Evolutionary conservation across 2,113 vertebrate genomes (phyloP), one percentile per base, ranked within the genome.

Genomic region (Brienomyrus longianalis): DNA sequence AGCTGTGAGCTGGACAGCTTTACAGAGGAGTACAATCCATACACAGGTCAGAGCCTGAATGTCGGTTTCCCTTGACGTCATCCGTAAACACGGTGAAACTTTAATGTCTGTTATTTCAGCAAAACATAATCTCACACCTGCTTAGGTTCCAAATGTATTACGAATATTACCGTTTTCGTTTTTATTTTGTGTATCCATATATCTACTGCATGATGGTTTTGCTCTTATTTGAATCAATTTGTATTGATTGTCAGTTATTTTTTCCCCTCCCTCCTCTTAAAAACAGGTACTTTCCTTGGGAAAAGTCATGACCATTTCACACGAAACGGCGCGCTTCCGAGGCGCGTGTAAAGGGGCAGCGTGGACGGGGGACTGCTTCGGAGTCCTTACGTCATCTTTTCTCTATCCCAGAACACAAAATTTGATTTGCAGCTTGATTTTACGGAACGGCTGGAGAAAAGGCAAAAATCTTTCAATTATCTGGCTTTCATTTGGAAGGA

Each of bases 391-490:
- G 91, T 94, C 93, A 94, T 94, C 94, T 95, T 92, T 92, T 93
- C 91, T 91, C 91, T 94, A 91, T 92, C 92, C 93, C 92, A 93
- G 92, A 88, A 90, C 92, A 90, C 88, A 91, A 92, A 92, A 62
- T 94, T 95, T 96, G 95, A 96, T 96, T 95, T 95, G 95, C 95
- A 95, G 96, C 94, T 95, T 96, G 96, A 96, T 96, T 96, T 95
- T 92, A 94, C 92, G 92, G 92, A 93, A 93, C 91, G 92, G 92
- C 93, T 93, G 91, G 51, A 89, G 90, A 93, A 94, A 95, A 93
- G 92, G 45, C 56, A 85, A 90, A 90, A 90, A 90, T 88, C 54
- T 90, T 77, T 84, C 88, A 88, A 90, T 90, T 88, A 89, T 90
- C 88, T 89, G 83, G 86, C 90, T 88, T 90, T 90, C 87, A 88